Evolutionary conservation across 2,113 vertebrate species (phyloP).

Genomic region (Smithornis capensis): DNA sequence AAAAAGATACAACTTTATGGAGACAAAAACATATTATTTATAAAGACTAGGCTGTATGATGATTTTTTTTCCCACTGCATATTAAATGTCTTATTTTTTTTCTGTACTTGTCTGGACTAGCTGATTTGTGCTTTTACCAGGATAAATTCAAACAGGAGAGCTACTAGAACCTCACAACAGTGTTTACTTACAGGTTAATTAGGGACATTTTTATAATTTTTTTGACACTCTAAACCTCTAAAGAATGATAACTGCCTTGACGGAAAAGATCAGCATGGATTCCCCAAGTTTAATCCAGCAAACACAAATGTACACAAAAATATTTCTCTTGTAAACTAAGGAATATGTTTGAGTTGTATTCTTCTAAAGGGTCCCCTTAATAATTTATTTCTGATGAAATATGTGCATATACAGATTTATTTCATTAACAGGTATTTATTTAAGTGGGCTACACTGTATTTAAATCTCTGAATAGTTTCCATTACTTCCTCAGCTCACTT

Average conservation of each 20-base stretch:
- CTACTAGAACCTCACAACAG: not conserved
- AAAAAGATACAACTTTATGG: conserved; percentile 28
- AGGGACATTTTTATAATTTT: conserved; percentile 4
- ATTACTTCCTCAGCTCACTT: conserved; percentile 76
- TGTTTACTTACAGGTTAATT: conserved; percentile 28
- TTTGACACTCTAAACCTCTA: not conserved
- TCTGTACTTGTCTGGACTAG: not conserved
- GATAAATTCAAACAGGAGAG: not conserved
- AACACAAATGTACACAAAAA: not conserved
- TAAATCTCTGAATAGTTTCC: conserved; percentile 78
- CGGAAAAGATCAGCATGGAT: not conserved
- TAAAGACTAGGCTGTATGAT: not conserved
- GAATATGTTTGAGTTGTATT: conserved; percentile 22
- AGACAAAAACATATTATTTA: conserved; percentile 1
- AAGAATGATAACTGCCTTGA: not conserved
- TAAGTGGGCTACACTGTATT: conserved; percentile 76
- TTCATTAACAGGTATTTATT: conserved; percentile 83
- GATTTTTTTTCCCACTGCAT: not conserved
- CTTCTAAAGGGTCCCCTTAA: conserved; percentile 54
- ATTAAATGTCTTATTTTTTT: conserved; percentile 17
- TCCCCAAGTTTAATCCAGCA: conserved; percentile 27
- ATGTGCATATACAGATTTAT: conserved; percentile 77
- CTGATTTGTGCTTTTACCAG: not conserved
- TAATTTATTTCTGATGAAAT: conserved; percentile 73
- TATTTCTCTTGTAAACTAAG: conserved; percentile 22